A percentile compares a stretch with the other conserved stretches of the same genome.
Conservation (phyloP, 2,888 invertebrate genomes). For the Cactoblastis cactorum region DNA sequence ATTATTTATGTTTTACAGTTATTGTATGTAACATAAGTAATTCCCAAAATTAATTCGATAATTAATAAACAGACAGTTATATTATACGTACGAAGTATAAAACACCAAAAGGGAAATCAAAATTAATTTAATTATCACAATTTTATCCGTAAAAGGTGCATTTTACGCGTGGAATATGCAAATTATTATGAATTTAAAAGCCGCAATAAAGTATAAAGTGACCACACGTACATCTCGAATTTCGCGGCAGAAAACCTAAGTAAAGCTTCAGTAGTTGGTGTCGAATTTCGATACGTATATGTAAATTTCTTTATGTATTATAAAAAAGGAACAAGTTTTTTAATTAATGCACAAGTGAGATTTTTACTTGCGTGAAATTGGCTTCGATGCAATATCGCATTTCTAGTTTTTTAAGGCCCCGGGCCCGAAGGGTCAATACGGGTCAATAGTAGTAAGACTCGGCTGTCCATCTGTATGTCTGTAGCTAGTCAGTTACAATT, state of each 20-base stretch:
- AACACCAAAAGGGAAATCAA: not conserved
- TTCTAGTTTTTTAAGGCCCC: too few relatives aligned
- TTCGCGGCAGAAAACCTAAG: constrained; percentile 35
- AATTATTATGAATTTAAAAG: constrained; percentile 22
- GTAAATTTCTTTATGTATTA: too few relatives aligned
- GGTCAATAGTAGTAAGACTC: too few relatives aligned
- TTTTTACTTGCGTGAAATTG: constrained; percentile 12
- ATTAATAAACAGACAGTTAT: too few relatives aligned
- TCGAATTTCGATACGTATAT: constrained; percentile 39
- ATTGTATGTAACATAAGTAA: too few relatives aligned
- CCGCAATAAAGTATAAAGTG: constrained; percentile 16
- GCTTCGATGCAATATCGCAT: not conserved
- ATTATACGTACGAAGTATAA: not conserved
- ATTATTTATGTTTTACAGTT: too few relatives aligned
- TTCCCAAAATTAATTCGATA: too few relatives aligned
- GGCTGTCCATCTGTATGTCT: too few relatives aligned
- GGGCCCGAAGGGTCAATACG: too few relatives aligned
- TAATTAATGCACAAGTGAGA: not conserved
- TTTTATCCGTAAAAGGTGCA: not conserved
- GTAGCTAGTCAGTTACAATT: too few relatives aligned
- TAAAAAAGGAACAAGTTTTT: constrained; percentile 29
- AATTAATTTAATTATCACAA: not conserved
- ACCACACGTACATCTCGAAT: constrained; percentile 36
- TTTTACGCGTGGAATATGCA: constrained; percentile 19
- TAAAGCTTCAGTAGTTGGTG: constrained; percentile 33